Base-by-base conservation (phyloP, 2,113 vertebrate species). In the Podarcis cretensis region DNA sequence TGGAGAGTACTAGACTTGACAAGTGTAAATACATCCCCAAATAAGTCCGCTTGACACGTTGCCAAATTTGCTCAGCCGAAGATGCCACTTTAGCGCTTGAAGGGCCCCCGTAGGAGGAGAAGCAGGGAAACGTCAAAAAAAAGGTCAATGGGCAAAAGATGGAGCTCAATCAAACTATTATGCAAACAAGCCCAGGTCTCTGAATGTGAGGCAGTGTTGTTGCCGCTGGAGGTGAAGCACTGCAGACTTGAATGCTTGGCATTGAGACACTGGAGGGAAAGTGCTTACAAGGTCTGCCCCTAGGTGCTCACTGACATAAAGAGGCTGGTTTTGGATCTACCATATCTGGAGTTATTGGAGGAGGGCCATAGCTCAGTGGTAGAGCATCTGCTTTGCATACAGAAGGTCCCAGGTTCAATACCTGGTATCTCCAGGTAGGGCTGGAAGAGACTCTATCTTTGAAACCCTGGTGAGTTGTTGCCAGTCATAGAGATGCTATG, bases 11-110 rank as follows among this genome's bases (percentile, higher is more conserved):
- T 95, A 93, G 95, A 93, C 73, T 91, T 90, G 93, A 93, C 92
- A 94, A 94, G 94, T 93, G 93, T 96, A 96, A 96, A 96, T 92
- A 95, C 88, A 91, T 86, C 80, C 92, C 77, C 89, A 94, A 95
- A 93, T 95, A 96, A 90, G 91, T 93, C 92, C 89, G 77, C 85
- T 90, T 95, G 95, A 96, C 68, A 57, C 90, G 87, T 92, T 92
- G 92, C 93, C 93, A 95, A 93, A 83, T 95, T 94, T 95, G 90
- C n/a, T 94, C 90, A 93, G 90, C 35, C 78, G 71, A 92, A 89
- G 91, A 89, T 89, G 92, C 88, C 94, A 96, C 92, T 95, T 93
- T 78, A 91, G 83, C 37, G 35, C 79, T 63, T 95, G 87, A 94
- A 95, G 92, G 93, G 89, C 86, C 94, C 87, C 92, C 92, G 76